phyloP scores from a whole-genome alignment of 1,140 invertebrate genomes.

The Leptonema lineaticorne region DNA sequence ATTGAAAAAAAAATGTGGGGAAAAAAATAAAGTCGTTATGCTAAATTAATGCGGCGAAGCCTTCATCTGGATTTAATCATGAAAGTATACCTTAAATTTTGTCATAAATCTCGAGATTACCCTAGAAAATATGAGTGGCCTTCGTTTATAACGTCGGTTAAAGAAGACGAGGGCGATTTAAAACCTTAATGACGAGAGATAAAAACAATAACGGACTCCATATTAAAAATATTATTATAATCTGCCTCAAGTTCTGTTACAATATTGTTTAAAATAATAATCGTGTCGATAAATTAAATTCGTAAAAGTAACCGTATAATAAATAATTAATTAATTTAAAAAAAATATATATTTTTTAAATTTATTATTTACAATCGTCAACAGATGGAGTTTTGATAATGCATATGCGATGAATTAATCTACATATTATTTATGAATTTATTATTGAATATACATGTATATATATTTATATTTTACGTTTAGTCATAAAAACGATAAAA shows the following conservation, averaged over 20 bases:
- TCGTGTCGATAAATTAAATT: background rate
- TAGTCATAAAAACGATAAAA: no score
- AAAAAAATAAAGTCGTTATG: no score
- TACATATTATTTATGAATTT: no score
- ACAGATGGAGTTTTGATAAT: no score
- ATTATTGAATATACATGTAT: no score
- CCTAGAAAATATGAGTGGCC: background rate
- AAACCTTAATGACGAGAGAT: background rate
- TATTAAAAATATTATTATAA: slow-evolving; percentile 15
- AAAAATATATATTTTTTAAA: background rate
- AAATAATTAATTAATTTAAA: background rate
- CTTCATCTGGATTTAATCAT: slow-evolving; percentile 1
- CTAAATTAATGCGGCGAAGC: no score
- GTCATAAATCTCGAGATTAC: slow-evolving; percentile 8
- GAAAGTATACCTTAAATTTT: background rate
- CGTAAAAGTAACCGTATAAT: background rate
- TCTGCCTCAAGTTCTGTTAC: background rate
- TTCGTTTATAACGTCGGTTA: background rate
- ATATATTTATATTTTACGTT: no score
- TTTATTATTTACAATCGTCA: no score
- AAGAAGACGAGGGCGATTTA: background rate
- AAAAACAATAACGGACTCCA: background rate
- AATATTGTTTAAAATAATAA: no score
- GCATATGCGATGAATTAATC: no score
- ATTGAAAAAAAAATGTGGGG: no score